These are phyloP conservation scores for Macrosteles quadrilineatus DNA, from an alignment of 1,140 invertebrate genomes.

Conservation along the genomic window DNA sequence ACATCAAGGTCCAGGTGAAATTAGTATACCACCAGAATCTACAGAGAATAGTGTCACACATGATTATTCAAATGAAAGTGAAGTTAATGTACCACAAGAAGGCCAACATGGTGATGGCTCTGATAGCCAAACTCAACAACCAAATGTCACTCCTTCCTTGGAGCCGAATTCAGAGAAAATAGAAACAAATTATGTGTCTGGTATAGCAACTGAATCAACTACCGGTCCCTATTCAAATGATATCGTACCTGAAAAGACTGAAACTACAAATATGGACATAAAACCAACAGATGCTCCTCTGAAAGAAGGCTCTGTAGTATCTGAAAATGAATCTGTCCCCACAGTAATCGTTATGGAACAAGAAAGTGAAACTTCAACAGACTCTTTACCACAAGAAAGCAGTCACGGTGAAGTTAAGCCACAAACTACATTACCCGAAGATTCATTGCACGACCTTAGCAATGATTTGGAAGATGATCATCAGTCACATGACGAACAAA, in stretches of 20 bases:
- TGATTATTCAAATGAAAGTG: too few relatives aligned
- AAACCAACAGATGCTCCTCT: background rate
- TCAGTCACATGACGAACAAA: constrained; percentile 23
- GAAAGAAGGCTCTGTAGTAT: constrained; percentile 13
- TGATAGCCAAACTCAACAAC: too few relatives aligned
- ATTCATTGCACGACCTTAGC: constrained; percentile 14
- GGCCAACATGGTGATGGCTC: too few relatives aligned
- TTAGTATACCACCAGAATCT: too few relatives aligned
- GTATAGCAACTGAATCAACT: constrained; percentile 25
- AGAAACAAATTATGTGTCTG: constrained; percentile 30
- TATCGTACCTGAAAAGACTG: constrained; percentile 15
- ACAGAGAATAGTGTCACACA: too few relatives aligned
- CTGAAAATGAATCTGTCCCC: constrained; percentile 28
- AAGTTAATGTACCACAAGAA: too few relatives aligned
- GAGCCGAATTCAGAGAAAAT: constrained; percentile 7
- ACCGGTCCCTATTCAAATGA: constrained; percentile 24
- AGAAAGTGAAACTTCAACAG: background rate
- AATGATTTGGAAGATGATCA: constrained; percentile 15
- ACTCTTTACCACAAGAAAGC: constrained; percentile 12
- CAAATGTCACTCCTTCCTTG: too few relatives aligned
- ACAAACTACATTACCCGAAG: constrained; percentile 28
- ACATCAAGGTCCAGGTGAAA: too few relatives aligned
- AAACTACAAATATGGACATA: background rate
- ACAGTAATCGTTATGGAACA: background rate
- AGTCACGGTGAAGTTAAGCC: constrained; percentile 32